Evolutionary conservation across 2,888 invertebrate species (phyloP).

Genomic region (Meiosimyza decipiens): DNA sequence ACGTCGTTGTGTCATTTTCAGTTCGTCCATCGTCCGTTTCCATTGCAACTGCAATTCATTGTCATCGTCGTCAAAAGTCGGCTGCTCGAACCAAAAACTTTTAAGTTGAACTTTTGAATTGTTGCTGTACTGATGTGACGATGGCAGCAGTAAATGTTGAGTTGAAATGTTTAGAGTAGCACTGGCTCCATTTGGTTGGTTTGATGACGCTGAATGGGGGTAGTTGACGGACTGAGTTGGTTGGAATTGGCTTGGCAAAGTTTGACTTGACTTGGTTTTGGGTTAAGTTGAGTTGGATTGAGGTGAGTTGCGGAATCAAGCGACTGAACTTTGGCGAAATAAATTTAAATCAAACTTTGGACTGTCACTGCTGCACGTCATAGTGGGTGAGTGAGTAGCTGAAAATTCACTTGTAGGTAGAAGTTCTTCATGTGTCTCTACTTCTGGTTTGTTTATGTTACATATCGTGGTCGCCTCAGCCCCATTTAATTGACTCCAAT

Average conservation of each 20-base stretch:
- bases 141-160: constrained; percentile 1
- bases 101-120: not conserved
- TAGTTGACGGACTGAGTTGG: not conserved
- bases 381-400: not conserved
- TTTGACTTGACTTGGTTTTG: not conserved
- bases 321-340: constrained; percentile 29
- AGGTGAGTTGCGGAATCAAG: not conserved
- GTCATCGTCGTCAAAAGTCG: not conserved
- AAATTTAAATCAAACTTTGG: constrained; percentile 19
- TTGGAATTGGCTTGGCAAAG: not conserved
- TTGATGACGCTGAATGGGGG: too few species aligned
- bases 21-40: not conserved
- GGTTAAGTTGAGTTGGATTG: not conserved
- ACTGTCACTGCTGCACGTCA: not conserved
- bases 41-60: not conserved
- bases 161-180: too few species aligned
- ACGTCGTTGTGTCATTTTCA: constrained; percentile 21
- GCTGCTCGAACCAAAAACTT: not conserved
- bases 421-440: not conserved
- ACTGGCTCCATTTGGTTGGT: too few species aligned
- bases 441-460: constrained; percentile 3
- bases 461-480: not conserved
- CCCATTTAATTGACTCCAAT: constrained; percentile 13
- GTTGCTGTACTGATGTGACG: not conserved
- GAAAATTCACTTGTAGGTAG: not conserved